A percentile compares a stretch with the other conserved stretches of the same genome.
These are phyloP conservation scores for Rhinoptilus africanus DNA, from an alignment of 2,113 vertebrate genomes.

Conservation along the genomic window DNA sequence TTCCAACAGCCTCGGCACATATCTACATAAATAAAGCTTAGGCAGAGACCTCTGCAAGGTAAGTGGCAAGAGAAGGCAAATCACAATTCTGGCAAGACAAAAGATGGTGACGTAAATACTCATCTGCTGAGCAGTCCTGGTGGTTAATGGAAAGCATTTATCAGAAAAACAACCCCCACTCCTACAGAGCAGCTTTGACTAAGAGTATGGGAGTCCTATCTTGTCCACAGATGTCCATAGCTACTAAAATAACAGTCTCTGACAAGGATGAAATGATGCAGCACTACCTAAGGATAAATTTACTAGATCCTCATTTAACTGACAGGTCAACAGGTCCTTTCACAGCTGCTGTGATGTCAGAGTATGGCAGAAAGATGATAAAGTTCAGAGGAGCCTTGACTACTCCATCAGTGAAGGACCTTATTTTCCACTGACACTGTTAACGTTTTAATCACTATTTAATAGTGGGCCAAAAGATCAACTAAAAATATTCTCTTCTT, in stretches of 20 bases:
- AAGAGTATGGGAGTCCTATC: neutral
- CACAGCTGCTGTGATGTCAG: neutral
- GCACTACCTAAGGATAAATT: conserved; percentile 5
- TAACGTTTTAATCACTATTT: neutral
- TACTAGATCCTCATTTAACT: neutral
- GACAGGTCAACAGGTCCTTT: neutral
- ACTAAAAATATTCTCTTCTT: neutral
- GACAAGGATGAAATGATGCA: neutral
- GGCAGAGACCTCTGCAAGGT: neutral
- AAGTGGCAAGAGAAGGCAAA: neutral
- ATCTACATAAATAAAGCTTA: neutral
- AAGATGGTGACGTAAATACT: neutral
- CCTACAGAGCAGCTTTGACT: neutral
- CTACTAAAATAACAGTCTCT: neutral
- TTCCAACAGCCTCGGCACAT: neutral
- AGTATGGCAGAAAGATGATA: neutral
- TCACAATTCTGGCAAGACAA: neutral
- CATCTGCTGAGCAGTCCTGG: neutral
- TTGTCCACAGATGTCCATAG: neutral
- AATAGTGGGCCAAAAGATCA: neutral
- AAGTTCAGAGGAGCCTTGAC: neutral
- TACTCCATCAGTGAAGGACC: neutral
- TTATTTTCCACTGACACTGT: neutral
- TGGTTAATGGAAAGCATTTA: neutral
- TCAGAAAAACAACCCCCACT: neutral